Evolutionary conservation across 2,113 vertebrate species (phyloP), one percentile per base, ranked within the genome.

Genomic region (Pelecanus crispus): DNA sequence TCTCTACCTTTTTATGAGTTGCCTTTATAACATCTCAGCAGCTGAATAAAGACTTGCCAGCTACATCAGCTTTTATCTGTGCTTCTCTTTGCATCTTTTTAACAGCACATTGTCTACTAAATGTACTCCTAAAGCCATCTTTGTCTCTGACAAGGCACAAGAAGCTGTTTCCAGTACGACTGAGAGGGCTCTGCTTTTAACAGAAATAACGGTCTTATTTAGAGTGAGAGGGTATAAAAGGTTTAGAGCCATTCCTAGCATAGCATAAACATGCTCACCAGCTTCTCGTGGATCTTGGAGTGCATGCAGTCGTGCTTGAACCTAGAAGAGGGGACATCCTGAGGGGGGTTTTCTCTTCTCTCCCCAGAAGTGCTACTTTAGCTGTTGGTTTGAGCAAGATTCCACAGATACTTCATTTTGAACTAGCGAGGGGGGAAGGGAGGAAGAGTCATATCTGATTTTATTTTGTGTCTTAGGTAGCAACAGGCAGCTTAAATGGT

Each of bases 31-130:
- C 21, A 15, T 49, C 55, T 56, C 6, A 1, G 61, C 36, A 84
- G 49, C 36, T 82, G 55, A 73, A 78, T 82, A 56, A 70, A 81
- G 72, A 31, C 52, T 84, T 81, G 40, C 58, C 55, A 72, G 47
- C 67, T 49, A 13, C 50, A 18, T 45, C 63, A 71, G 71, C 85
- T 86, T 81, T 88, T 63, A 49, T 82, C 67, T 50, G 9, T 65
- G 58, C 49, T 90, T 77, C 40, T 61, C 71, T 83, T 80, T 79
- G 72, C 65, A 75, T 93, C 73, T 89, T 86, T 94, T 91, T 36
- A 81, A 71, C 49, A 24, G 40, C 86, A 38, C 47, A 17, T 62
- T 74, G 31, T 74, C 61, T 84, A 26, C 40, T 72, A 78, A 92
- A 71, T 59, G 56, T 52, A 24, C 38, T 91, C 47, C 28, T 67